A percentile compares a stretch with the other conserved stretches of the same genome.
Conservation (phyloP, 2,113 vertebrate species). For the Leucosticte australis region DNA sequence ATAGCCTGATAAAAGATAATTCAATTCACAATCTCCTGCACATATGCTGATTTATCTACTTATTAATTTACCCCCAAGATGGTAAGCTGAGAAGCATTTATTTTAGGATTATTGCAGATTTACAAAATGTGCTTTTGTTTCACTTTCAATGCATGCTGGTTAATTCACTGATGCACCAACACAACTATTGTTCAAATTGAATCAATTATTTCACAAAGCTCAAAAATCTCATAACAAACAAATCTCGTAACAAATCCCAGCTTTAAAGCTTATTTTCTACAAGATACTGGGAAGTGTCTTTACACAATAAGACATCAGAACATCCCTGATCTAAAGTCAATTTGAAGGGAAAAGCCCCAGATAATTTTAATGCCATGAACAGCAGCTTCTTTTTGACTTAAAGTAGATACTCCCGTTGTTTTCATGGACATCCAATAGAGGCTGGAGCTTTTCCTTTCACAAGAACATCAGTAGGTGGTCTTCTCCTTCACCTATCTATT, state of each 20-base stretch:
- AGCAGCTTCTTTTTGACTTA: not conserved
- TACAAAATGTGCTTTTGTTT: not conserved
- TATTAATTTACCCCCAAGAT: not conserved
- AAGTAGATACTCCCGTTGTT: not conserved
- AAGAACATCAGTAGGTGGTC: not conserved
- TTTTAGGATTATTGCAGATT: not conserved
- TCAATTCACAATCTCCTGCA: not conserved
- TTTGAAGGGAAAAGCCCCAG: not conserved
- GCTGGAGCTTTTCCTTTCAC: not conserved
- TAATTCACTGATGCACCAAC: not conserved
- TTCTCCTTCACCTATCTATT: not conserved
- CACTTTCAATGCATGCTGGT: not conserved
- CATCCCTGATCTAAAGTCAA: not conserved
- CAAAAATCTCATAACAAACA: not conserved
- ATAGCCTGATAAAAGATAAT: conserved; percentile 81
- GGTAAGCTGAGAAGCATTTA: not conserved
- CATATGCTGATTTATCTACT: not conserved
- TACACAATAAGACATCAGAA: not conserved
- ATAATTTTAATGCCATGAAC: not conserved
- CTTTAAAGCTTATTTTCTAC: not conserved
- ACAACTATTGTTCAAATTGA: not conserved
- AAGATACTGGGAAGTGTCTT: not conserved
- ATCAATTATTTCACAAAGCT: not conserved
- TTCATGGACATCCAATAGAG: not conserved
- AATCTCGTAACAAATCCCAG: not conserved